Percentiles rank a stretch among this genome's conserved stretches.
These are phyloP conservation scores for Mycteria americana DNA, from an alignment of 2,797 vertebrate genomes.

Conservation along the genomic window DNA sequence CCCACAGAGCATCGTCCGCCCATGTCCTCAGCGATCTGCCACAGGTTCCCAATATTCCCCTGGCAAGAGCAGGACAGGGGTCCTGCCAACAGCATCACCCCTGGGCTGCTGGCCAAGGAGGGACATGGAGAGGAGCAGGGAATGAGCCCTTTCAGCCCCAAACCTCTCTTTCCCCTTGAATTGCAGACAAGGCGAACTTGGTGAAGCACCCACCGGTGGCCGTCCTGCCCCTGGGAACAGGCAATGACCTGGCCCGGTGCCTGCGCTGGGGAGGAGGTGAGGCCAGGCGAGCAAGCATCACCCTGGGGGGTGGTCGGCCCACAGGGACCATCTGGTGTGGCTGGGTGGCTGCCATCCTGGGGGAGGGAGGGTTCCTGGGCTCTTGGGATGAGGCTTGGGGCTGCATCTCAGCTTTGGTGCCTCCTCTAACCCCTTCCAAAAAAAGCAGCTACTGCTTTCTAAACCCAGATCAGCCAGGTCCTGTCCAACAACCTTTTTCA, in stretches of 20 bases:
- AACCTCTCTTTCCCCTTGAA: background rate
- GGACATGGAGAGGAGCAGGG: background rate
- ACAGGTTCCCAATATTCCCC: fast-evolving
- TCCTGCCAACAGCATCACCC: background rate
- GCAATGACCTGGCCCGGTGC: slow-evolving; percentile 93
- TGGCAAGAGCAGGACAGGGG: fast-evolving
- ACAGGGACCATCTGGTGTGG: fast-evolving
- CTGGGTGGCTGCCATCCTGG: background rate
- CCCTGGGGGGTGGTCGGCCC: fast-evolving
- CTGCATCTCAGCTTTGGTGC: background rate
- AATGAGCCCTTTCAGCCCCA: background rate
- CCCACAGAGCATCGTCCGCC: fast-evolving
- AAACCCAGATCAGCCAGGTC: fast-evolving
- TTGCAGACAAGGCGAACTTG: slow-evolving; percentile 88
- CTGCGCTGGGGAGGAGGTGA: slow-evolving; percentile 97
- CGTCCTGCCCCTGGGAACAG: slow-evolving; percentile 91
- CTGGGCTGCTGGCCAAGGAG: background rate
- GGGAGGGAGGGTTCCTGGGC: background rate
- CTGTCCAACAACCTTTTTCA: background rate
- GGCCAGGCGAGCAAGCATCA: background rate
- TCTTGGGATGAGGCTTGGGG: background rate
- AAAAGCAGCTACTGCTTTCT: background rate
- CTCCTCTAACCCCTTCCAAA: background rate
- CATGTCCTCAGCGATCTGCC: fast-evolving
- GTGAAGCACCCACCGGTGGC: slow-evolving; percentile 86